These are phyloP conservation scores for Dryocosmus kuriphilus DNA, from an alignment of 2,888 invertebrate species.

Conservation along the genomic window DNA sequence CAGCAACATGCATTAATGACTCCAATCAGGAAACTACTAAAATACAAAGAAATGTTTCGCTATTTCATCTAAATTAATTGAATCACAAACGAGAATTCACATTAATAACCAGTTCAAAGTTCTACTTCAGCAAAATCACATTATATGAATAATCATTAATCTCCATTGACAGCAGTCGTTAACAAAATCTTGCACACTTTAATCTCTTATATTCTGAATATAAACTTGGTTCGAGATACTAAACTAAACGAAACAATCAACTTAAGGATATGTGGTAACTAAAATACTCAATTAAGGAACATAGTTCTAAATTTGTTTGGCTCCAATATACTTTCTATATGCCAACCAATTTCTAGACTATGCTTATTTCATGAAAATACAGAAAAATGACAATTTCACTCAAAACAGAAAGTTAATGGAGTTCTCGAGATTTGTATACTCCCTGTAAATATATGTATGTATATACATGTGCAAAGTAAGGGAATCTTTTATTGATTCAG, in stretches of 20 bases:
- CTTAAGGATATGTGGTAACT: not conserved
- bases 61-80: not conserved
- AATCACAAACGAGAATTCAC: not conserved
- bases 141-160: not conserved
- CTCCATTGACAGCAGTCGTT: not conserved
- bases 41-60: not conserved
- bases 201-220: not conserved
- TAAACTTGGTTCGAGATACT: not conserved
- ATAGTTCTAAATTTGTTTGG: not conserved
- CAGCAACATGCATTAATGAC: not conserved
- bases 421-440: not conserved
- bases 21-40: not conserved
- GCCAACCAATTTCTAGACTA: not conserved
- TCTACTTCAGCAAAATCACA: not conserved
- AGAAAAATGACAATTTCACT: too few species aligned
- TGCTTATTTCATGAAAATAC: not conserved
- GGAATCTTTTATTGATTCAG: not conserved
- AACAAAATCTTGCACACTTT: not conserved
- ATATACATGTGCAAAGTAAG: not conserved
- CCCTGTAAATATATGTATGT: too few species aligned
- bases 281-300: too few species aligned
- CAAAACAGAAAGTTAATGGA: not conserved
- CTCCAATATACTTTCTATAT: not conserved
- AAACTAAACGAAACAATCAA: not conserved
- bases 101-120: not conserved